Evolutionary conservation across 2,113 vertebrate genomes (phyloP).

Genomic region (Semicossyphus pulcher): DNA sequence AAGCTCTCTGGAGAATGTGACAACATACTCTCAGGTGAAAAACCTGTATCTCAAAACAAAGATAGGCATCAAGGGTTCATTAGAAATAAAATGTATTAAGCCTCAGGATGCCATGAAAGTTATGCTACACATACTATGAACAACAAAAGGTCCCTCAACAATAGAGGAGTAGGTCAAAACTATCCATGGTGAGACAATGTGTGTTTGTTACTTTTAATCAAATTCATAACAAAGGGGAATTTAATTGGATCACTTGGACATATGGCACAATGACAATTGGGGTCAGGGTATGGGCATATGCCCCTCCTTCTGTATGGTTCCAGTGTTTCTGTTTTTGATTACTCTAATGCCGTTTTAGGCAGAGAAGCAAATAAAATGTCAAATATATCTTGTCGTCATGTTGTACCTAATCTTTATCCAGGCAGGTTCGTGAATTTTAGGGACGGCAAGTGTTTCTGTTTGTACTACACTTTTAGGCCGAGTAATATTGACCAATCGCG

Average conservation of each 20-base stretch:
- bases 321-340: no score
- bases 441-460: no score
- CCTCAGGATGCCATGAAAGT: background rate
- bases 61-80: background rate
- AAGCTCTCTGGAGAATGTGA: background rate
- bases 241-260: conserved; percentile 5
- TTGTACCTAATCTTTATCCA: no score
- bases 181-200: background rate
- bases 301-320: background rate
- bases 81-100: background rate
- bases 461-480: no score
- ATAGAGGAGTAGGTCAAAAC: background rate
- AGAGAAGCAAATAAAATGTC: no score
- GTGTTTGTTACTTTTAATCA: background rate
- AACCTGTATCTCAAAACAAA: conserved; percentile 22
- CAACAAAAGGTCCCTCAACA: background rate
- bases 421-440: no score
- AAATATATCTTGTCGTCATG: no score
- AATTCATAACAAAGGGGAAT: background rate
- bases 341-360: no score
- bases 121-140: no score
- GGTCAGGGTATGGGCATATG: background rate
- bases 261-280: conserved; percentile 5
- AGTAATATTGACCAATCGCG: no score
- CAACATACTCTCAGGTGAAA: background rate